Evolutionary conservation across 2,113 vertebrate genomes (phyloP), one percentile per base, ranked within the genome.

Genomic region (Urocitellus parryii): DNA sequence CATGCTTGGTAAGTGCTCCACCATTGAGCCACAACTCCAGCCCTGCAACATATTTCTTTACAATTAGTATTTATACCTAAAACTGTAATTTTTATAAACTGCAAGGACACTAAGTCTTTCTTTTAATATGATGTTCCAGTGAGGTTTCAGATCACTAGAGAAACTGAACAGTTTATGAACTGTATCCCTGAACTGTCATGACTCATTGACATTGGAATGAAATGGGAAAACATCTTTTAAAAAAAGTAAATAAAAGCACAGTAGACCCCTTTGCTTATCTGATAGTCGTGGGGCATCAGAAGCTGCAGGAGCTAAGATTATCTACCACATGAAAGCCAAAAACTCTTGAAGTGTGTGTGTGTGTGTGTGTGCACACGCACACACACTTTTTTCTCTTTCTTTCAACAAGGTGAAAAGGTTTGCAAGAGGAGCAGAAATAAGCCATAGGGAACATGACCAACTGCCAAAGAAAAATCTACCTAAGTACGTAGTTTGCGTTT

Each of bases 61-160:
- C 45, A 86, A 72, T 94, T 77, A 83, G 58, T 88, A 88, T 92
- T 96, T 82, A 10, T 94, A 83, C 16, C 22, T 93, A 77, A 58
- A 89, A 73, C 84, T 87, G 11, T 51, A 48, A 94, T 74, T 37
- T 22, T 68, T 88, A 42, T 58, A 97, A 88, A 76, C 39, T 39
- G 12, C 29, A 88, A 25, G 17, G 73, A 73, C 16, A 76, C 8
- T 9, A 53, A 82, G 18, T 76, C n/a, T 83, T 77, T 68, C 32
- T 68, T 90, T 86, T 77, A 84, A 73, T 22, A 53, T 82, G 0
- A 16, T 9, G 18, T 24, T 95, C 70, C 25, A 70, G 70, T n/a
- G 27, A 68, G 45, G 45, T 58, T 92, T 76, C 56, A 39, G 29
- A 81, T 51, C 68, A 78, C 6, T 51, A 80, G 32, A 88, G 77